A percentile compares a stretch with the other conserved stretches of the same genome.
These are phyloP conservation scores for Vanessa cardui DNA, from an alignment of 2,888 invertebrate species.

Conservation along the genomic window DNA sequence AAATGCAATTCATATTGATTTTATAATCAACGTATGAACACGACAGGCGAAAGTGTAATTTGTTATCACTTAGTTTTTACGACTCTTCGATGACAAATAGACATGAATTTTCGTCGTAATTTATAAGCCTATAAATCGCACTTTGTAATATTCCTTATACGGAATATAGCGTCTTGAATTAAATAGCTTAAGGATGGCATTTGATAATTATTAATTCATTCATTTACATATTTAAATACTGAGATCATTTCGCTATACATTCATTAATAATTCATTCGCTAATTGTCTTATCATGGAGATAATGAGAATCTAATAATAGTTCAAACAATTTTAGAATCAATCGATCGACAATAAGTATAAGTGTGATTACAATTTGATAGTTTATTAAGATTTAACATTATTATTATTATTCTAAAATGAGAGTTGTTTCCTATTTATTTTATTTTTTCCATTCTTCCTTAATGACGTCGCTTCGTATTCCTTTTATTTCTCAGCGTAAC, in stretches of 20 bases:
- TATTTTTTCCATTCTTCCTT: neutral
- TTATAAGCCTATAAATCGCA: constrained; percentile 7
- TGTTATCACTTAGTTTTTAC: neutral
- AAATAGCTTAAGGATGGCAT: neutral
- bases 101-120: neutral
- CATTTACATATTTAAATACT: constrained; percentile 36
- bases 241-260: constrained; percentile 27
- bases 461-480: neutral
- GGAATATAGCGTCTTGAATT: neutral
- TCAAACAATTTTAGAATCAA: too few species aligned
- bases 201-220: constrained; percentile 28
- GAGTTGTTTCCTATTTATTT: neutral
- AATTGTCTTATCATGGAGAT: constrained; percentile 10
- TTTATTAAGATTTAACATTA: too few species aligned
- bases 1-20: constrained; percentile 18
- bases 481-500: constrained; percentile 21
- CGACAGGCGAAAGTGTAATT: neutral
- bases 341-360: too few species aligned
- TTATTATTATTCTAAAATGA: too few species aligned
- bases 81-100: neutral
- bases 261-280: constrained; percentile 30
- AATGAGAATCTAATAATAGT: neutral
- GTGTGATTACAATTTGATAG: too few species aligned
- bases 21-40: constrained; percentile 10
- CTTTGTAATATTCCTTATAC: neutral